Evolutionary conservation across 2,888 invertebrate species (phyloP), one percentile per base, ranked within the genome.

Genomic region (Serripes groenlandicus): DNA sequence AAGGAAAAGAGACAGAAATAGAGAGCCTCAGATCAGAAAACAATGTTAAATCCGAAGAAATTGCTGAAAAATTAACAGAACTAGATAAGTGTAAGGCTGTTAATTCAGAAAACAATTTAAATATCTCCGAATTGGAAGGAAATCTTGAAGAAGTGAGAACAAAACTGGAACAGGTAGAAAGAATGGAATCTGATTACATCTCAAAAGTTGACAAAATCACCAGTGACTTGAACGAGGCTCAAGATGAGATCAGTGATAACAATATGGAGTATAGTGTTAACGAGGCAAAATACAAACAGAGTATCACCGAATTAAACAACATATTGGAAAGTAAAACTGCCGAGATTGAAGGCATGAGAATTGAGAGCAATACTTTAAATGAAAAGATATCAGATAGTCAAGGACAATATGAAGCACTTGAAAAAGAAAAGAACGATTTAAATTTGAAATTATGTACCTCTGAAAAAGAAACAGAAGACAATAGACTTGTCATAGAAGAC

Each of bases 211-310:
- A 69, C 28, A 37, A 52, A 26, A 30, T 69, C 23, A 30, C 26
- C 32, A 30, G 28, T 28, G 23, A 49, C 3, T 26, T 74, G 42
- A 28, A 49, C 9, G 56, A 54, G 7, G n/a, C 56, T 28, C 52
- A 68, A 75, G 75, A 75, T 23, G 52, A 77, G 21, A 11, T 83
- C 5, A 73, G 66, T 68, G 71, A 82, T n/a, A 52, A 21, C n/a
- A 23, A n/a, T 64, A 23, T 32, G 5, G 64, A 34, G 37, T 18
- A 35, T n/a, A 18, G 35, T 18, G 35, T 64, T 7, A 4, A 37
- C 4, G 26, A 21, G 32, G 64, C 64, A 32, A 34, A 56, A 32
- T 37, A n/a, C n/a, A 66, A 35, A 54, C 34, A 66, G 32, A 34
- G 34, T 52, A 26, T 75, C 9, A 54, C 52, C 21, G 66, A 66